Evolutionary conservation across 1,140 invertebrate species (phyloP), one percentile per base, ranked within the genome.

Genomic region (Eupristina koningsbergeri): DNA sequence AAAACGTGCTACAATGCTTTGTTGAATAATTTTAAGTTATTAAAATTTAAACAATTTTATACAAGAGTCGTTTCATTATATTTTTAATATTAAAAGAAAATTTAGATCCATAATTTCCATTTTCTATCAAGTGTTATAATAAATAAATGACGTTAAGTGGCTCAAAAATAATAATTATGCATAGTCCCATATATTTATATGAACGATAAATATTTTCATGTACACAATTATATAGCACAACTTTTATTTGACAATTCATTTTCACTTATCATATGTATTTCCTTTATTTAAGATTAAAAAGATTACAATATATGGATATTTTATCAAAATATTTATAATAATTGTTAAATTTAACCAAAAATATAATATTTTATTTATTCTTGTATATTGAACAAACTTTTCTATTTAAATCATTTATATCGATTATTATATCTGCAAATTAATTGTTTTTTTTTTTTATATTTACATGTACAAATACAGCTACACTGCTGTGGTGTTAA

Each of bases 401-500:
- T 34, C 31, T 64, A 34, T 7, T 34, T 31, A 1, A n/a, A n/a
- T n/a, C n/a, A n/a, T n/a, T n/a, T 13, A 64, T 64, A 31, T 34
- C 8, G 34, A 64, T 64, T 64, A 31, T 8, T 11, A 34, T 0
- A 13, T 34, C 15, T 15, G 11, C 1, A 15, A 13, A 64, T 15
- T 31, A 64, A 64, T 78, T 36, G 80, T 36, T 69, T n/a, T 53
- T 86, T 86, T 80, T 91, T 94, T n/a, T n/a, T n/a, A n/a, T n/a
- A n/a, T n/a, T n/a, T n/a, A n/a, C n/a, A n/a, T n/a, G n/a, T n/a
- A n/a, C n/a, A n/a, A n/a, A n/a, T n/a, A 17, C 92, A 96, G 91
- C 93, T 98, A 61, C 94, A 96, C 87, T 98, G 97, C 91, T 98
- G 97, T 88, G 97, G 97, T 29, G 95, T 98, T 3, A 93, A 93